Base-by-base conservation (phyloP, 2,113 vertebrate genomes). In the Accipiter virgatus region DNA sequence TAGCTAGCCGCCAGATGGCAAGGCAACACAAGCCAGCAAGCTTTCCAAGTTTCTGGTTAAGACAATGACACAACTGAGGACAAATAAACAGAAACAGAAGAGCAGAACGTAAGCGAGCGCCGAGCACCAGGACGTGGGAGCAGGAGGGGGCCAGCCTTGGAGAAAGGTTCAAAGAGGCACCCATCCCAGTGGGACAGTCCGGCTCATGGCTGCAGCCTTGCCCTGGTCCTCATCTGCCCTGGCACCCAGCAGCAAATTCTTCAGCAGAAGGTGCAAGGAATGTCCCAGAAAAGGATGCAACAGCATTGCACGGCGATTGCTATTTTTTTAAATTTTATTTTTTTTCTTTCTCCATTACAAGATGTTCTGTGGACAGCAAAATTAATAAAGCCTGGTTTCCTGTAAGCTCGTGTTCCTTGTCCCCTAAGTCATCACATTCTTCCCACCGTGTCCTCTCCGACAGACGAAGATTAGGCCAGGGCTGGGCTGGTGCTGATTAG, bases 31-130 rank as follows among this genome's bases (percentile, higher is more conserved):
- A 94, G 92, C 66, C 86, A 88, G 87, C 27, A 91, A 89, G 91
- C 96, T 97, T 96, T 95, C 93, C 97, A 98, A 92, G 93, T 62
- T 79, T 91, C 96, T 97, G 92, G 58, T 93, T 66, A 66, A 96
- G 97, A 97, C 97, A 97, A 95, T 81, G 97, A 94, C 96, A 96
- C 94, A 90, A 58, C 2, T 1, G 81, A 96, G 96, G 97, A 96
- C 95, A 97, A 97, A 97, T 94, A 97, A 97, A 98, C 97, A 97
- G 97, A 95, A 95, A 50, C 92, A 97, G 97, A 98, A 97, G 94
- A 91, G 77, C 71, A 56, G 81, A 92, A 61, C 1, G 0, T 23
- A 47, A 71, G 89, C 1, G 48, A 68, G 10, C 12, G 42, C 58
- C 21, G 65, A 90, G 79, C 66, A 71, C 38, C 15, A 9, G 62